A percentile compares a stretch with the other conserved stretches of the same genome.
Evolutionary conservation across 2,113 vertebrate species (phyloP).

Genomic region (Platysternon megacephalum): DNA sequence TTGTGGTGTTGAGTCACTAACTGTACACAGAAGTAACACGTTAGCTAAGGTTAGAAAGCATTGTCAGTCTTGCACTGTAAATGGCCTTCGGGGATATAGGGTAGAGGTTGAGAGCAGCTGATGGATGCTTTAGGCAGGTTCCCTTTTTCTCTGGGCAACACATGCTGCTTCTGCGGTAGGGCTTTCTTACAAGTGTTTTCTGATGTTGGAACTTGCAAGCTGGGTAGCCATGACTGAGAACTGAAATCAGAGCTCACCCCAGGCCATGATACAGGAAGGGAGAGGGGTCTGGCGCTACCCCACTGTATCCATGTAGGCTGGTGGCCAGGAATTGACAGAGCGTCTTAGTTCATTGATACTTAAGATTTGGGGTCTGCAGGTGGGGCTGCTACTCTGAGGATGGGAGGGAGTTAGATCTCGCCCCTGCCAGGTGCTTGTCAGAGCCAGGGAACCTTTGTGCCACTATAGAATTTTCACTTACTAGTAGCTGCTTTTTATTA

Average conservation of each 20-base stretch:
- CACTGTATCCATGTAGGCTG: not conserved
- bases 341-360: not conserved
- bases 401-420: not conserved
- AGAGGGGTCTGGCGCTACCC: not conserved
- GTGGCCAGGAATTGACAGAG: not conserved
- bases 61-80: not conserved
- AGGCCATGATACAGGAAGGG: not conserved
- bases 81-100: not conserved
- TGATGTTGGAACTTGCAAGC: not conserved
- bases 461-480: not conserved
- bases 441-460: not conserved
- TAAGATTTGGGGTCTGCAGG: not conserved
- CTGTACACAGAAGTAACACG: not conserved
- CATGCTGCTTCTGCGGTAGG: not conserved
- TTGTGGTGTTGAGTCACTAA: slow-evolving; percentile 53
- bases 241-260: not conserved
- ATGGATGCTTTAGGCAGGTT: not conserved
- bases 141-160: not conserved
- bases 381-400: not conserved
- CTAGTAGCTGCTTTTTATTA: not conserved
- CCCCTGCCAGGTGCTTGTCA: not conserved
- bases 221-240: not conserved
- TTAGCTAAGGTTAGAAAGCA: not conserved
- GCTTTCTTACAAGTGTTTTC: not conserved
- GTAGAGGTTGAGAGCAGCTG: not conserved